Evolutionary conservation across 2,797 vertebrate species (phyloP), one percentile per base, ranked within the genome.

Genomic region (Lutjanus argentimaculatus): DNA sequence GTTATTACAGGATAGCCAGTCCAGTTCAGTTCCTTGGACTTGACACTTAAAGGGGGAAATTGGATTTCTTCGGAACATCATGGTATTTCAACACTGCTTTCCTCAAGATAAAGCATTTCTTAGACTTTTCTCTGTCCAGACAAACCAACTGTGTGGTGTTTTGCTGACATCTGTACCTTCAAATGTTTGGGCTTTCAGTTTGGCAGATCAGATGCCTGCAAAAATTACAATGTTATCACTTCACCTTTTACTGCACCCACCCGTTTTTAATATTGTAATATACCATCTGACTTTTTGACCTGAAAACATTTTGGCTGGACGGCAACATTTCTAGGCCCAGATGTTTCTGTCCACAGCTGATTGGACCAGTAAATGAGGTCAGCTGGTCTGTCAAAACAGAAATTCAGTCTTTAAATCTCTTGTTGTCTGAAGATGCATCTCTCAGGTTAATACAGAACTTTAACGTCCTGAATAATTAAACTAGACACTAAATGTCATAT

Each of bases 381-480:
- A 19, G 65, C 11, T 55, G 45, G 46, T 65, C 21, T 3, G 64
- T 63, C 19, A 14, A 36, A 59, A 30, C 57, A 59, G 30, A 40
- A 11, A 10, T 8, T 6, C 30, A 12, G 1, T 40, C 11, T 61
- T 48, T 36, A 36, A 36, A 36, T 36, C 16, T 45, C 14, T 2
- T 0, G 7, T 2, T 25, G n/a, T 53, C 40, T 57, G 19, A 40
- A 21, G 19, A 48, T 40, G 25, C 10, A 3, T 40, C 72, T 36
- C 63, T 67, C 63, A 43, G 63, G 72, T 67, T 67, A 10, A 19
- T 17, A 14, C 55, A 59, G 16, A 51, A 25, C 7, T 15, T 57
- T 3, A 49, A 7, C 1, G 1, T 25, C n/a, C n/a, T 0, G 0
- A 45, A 58, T 45, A 45, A 19, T 7, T 25, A 1, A n/a, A 43